Evolutionary conservation across 2,113 vertebrate genomes (phyloP), one percentile per base, ranked within the genome.

Genomic region (Aphelocoma coerulescens): DNA sequence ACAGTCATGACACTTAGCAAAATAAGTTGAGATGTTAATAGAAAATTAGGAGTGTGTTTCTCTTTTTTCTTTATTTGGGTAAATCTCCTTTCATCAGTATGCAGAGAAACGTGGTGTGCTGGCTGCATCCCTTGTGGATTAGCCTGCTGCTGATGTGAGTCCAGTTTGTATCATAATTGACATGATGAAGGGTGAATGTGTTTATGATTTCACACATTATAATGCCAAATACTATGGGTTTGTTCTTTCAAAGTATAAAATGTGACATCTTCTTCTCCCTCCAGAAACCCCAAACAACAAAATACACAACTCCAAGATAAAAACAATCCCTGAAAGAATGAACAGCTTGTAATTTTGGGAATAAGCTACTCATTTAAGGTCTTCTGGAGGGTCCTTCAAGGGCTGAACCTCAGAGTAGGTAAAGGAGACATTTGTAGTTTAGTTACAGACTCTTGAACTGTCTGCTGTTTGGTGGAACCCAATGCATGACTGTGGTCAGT

Each of bases 181-280:
- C 19, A 9, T 26, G 32, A 66, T 18, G 77, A 94, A 65, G 11
- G 24, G 19, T 51, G 26, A 74, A 11, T 7, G 6, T 59, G 8
- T 67, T 83, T 20, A 10, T 81, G 15, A 55, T 72, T 93, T 66
- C n/a, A 28, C 5, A 3, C 33, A 11, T 80, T 52, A 39, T 11
- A 51, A n/a, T 83, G 54, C 28, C n/a, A 91, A 82, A 71, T 78
- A 55, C 12, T 24, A 13, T 41, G 46, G 24, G 9, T 32, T 81
- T 93, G 39, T 89, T 57, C 61, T 89, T 66, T 95, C 61, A 67
- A 85, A 91, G 69, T 74, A 39, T 77, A 83, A 74, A 95, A 95
- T 77, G 10, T 65, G 32, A 12, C 41, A 23, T 78, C 77, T 55
- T 84, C 11, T 62, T 82, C 59, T 92, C 26, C n/a, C 39, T n/a